These are phyloP conservation scores for Calephelis virginiensis DNA, from an alignment of 1,140 invertebrate genomes.

Conservation along the genomic window DNA sequence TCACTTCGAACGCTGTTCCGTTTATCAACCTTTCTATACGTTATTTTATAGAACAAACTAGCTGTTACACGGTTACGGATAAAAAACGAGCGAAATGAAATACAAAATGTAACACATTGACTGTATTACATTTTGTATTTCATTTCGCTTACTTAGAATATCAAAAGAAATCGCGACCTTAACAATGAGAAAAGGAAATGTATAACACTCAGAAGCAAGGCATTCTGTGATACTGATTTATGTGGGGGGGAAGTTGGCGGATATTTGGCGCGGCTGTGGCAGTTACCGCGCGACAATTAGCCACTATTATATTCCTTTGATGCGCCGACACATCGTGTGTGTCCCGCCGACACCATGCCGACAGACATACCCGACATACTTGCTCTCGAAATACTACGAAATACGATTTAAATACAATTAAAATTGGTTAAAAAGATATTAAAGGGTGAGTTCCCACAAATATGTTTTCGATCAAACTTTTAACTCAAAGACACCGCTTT, in stretches of 20 bases:
- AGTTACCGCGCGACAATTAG: conserved; percentile 6
- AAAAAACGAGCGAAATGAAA: too few relatives aligned
- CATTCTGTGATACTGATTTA: not conserved
- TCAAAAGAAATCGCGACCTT: too few relatives aligned
- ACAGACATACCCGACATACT: conserved; percentile 3
- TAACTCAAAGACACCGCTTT: too few relatives aligned
- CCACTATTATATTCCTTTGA: conserved; percentile 8
- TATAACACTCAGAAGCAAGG: not conserved
- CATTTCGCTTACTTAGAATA: too few relatives aligned
- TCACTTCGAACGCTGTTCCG: too few relatives aligned
- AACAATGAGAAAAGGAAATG: not conserved
- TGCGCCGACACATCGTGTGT: conserved; percentile 4
- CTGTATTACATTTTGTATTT: too few relatives aligned
- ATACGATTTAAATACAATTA: conserved; percentile 6
- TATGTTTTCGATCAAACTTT: too few relatives aligned
- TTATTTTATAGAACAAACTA: too few relatives aligned
- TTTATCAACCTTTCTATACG: too few relatives aligned
- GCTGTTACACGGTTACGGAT: too few relatives aligned
- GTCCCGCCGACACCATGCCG: conserved; percentile 3
- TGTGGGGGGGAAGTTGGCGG: not conserved
- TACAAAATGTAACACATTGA: too few relatives aligned
- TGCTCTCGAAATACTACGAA: not conserved
- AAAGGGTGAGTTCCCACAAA: too few relatives aligned
- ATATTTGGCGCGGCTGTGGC: conserved; percentile 3
- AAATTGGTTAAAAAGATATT: not conserved